These are phyloP conservation scores for Neodiprion virginianus DNA, from an alignment of 1,140 invertebrate genomes.

Conservation along the genomic window DNA sequence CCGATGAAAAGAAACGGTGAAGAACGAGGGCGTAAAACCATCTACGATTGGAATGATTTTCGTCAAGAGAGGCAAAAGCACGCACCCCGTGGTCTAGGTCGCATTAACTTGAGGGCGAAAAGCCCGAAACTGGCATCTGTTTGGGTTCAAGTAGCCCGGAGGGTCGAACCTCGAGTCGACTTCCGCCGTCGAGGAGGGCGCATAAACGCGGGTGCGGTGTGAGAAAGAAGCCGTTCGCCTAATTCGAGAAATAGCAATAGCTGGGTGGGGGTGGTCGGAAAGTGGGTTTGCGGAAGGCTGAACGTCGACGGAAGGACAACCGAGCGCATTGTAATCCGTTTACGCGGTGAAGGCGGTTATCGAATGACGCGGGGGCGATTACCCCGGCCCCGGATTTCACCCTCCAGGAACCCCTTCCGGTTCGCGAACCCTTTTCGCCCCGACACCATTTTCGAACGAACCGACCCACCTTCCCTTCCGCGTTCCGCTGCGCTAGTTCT, in stretches of 20 bases:
- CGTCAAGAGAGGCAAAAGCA: no score
- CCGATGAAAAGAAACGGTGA: no score
- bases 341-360: constrained; percentile 4
- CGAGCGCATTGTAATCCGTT: constrained; percentile 7
- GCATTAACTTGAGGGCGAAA: no score
- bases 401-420: neutral
- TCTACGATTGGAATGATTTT: no score
- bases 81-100: no score
- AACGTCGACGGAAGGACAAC: constrained; percentile 17
- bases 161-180: constrained; percentile 40
- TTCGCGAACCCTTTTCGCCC: no score
- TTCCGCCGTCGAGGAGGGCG: constrained; percentile 35
- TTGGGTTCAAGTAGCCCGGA: constrained; percentile 55
- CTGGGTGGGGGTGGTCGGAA: constrained; percentile 8
- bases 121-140: constrained; percentile 49
- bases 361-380: constrained; percentile 3
- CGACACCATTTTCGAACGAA: neutral
- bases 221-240: constrained; percentile 13
- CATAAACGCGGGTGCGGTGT: neutral
- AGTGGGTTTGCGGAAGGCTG: constrained; percentile 3
- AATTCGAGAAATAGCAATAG: constrained; percentile 23
- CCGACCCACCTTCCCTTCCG: no score
- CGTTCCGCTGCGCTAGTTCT: no score
- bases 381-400: neutral
- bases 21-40: no score